Percentiles rank a stretch among this genome's conserved stretches.
Conservation (phyloP, 2,797 vertebrate species). For the Neosilurus mollespiculum region DNA sequence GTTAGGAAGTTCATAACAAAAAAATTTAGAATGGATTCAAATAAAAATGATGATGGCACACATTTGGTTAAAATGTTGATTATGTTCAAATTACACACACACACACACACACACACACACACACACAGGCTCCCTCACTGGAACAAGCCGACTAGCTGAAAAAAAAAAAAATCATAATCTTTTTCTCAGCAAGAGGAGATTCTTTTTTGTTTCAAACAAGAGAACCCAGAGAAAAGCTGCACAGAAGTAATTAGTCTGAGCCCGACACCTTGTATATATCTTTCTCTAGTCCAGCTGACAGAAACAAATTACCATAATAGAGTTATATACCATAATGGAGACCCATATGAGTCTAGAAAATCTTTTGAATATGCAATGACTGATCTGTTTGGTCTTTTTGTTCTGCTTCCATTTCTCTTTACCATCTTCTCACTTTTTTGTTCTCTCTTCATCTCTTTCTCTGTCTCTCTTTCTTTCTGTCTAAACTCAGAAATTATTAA, state of each 20-base stretch:
- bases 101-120: no score
- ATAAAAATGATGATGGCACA: neutral
- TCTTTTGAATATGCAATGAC: neutral
- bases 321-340: constrained; percentile 12
- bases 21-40: neutral
- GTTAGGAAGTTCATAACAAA: constrained; percentile 1
- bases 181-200: neutral
- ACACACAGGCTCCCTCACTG: neutral
- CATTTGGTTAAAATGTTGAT: neutral
- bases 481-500: constrained; percentile 3
- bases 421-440: neutral
- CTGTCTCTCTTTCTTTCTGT: neutral
- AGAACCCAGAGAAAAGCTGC: constrained; percentile 15
- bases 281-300: constrained; percentile 7
- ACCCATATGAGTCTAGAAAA: neutral
- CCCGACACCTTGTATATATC: neutral
- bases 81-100: no score
- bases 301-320: constrained; percentile 18
- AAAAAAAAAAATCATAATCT: no score
- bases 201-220: constrained; percentile 10
- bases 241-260: constrained; percentile 14
- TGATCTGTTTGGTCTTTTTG: neutral
- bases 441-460: neutral
- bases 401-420: neutral
- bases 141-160: no score